These are phyloP conservation scores for Sialia sialis DNA, from an alignment of 2,113 vertebrate species.

Conservation along the genomic window DNA sequence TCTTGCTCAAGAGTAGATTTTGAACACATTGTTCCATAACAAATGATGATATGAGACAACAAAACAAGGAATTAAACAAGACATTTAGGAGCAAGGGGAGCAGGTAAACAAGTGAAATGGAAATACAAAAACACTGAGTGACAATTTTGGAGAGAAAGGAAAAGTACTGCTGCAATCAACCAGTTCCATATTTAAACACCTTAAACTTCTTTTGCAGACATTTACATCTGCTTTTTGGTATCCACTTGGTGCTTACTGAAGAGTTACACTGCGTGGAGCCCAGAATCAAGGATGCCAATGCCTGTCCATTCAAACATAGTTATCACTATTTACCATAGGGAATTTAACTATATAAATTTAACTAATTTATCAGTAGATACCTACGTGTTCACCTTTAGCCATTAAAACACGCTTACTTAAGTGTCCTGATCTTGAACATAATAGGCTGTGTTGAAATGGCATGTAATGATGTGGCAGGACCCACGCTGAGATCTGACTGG, in stretches of 20 bases:
- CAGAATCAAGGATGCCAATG: neutral
- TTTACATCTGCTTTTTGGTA: neutral
- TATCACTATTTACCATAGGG: neutral
- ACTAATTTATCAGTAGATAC: neutral
- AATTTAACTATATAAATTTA: neutral
- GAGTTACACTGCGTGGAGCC: accelerated
- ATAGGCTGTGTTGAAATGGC: neutral
- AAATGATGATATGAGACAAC: neutral
- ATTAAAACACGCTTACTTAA: neutral
- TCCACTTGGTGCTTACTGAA: neutral
- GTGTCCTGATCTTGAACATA: neutral
- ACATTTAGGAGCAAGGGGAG: neutral
- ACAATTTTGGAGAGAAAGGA: neutral
- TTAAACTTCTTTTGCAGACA: neutral
- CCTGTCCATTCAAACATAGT: neutral
- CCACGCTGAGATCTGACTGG: neutral
- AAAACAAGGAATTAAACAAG: neutral
- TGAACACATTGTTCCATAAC: neutral
- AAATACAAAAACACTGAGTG: neutral
- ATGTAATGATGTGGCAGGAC: neutral
- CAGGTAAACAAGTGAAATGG: neutral
- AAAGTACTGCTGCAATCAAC: neutral
- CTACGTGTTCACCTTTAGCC: neutral
- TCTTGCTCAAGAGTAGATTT: neutral
- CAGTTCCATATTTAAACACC: neutral